Evolutionary conservation across 2,797 vertebrate genomes (phyloP).

Genomic region (Gymnoscopelus microlampas): DNA sequence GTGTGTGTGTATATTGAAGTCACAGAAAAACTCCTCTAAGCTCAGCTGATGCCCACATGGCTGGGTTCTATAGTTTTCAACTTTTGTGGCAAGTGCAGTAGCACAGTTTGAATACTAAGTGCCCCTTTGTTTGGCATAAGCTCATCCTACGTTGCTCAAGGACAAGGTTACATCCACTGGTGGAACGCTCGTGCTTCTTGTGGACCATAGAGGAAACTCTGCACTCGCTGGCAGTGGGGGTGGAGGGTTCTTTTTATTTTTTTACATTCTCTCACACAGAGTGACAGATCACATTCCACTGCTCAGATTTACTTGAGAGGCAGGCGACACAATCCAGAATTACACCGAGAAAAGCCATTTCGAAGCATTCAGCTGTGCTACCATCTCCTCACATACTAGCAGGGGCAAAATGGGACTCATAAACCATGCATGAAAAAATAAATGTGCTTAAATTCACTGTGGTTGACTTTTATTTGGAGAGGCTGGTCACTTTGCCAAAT

Average conservation of each 20-base stretch:
- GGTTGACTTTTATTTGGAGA: conserved; percentile 30
- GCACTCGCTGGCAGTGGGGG: conserved; percentile 13
- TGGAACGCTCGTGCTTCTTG: conserved; percentile 13
- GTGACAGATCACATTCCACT: conserved; percentile 53
- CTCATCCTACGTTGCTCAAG: conserved; percentile 26
- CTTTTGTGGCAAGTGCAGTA: conserved; percentile 8
- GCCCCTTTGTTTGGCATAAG: conserved; percentile 26
- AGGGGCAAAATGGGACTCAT: neutral
- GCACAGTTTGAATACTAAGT: conserved; percentile 43
- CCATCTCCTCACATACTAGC: conserved; percentile 11
- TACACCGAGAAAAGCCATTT: conserved; percentile 13
- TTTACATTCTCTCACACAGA: conserved; percentile 32
- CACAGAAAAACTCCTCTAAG: too few relatives aligned
- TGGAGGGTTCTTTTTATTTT: conserved; percentile 4
- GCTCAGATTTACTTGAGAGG: conserved; percentile 57
- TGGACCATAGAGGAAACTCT: conserved; percentile 21
- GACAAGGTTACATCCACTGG: conserved; percentile 39
- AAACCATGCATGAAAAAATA: neutral
- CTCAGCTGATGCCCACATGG: neutral
- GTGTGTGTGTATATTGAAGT: too few relatives aligned
- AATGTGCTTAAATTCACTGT: conserved; percentile 20
- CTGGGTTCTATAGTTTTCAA: conserved; percentile 15
- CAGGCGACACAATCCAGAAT: conserved; percentile 45
- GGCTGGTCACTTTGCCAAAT: neutral
- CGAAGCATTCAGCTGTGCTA: conserved; percentile 26